A percentile compares a stretch with the other conserved stretches of the same genome.
Evolutionary conservation across 2,113 vertebrate genomes (phyloP).

Genomic region (Oophaga pumilio): DNA sequence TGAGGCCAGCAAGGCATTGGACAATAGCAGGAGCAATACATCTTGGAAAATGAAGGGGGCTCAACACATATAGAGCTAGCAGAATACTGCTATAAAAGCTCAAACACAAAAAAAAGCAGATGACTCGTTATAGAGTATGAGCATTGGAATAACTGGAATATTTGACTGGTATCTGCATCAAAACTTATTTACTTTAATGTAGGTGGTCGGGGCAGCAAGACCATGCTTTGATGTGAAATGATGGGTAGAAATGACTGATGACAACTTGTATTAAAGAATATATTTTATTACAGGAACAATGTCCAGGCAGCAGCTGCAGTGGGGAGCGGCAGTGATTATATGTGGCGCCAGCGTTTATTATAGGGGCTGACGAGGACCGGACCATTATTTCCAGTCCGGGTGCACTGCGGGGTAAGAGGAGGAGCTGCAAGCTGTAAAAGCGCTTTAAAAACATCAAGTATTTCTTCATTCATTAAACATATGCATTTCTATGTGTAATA

Average conservation of each 20-base stretch:
- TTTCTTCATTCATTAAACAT: neutral
- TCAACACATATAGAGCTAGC: too few relatives aligned
- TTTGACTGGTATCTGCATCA: too few relatives aligned
- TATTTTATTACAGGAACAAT: conserved; percentile 47
- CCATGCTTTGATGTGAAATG: too few relatives aligned
- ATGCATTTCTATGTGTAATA: conserved; percentile 1
- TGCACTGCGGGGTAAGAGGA: neutral
- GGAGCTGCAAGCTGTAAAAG: neutral
- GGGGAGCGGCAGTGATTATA: neutral
- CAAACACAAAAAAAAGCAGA: too few relatives aligned
- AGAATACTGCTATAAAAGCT: too few relatives aligned
- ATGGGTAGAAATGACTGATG: neutral
- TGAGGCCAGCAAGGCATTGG: too few relatives aligned
- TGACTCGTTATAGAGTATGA: too few relatives aligned
- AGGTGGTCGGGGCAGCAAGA: too few relatives aligned
- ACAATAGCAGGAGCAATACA: too few relatives aligned
- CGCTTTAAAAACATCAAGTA: conserved; percentile 4
- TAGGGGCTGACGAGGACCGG: neutral
- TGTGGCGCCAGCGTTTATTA: conserved; percentile 20
- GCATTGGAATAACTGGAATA: too few relatives aligned
- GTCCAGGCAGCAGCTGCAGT: neutral
- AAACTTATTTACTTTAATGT: too few relatives aligned
- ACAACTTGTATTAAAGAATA: conserved; percentile 30
- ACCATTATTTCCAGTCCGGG: neutral
- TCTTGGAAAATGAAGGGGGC: too few relatives aligned